Conservation (phyloP, 2,797 vertebrate genomes). For the Phrynocephalus vlangalii region DNA sequence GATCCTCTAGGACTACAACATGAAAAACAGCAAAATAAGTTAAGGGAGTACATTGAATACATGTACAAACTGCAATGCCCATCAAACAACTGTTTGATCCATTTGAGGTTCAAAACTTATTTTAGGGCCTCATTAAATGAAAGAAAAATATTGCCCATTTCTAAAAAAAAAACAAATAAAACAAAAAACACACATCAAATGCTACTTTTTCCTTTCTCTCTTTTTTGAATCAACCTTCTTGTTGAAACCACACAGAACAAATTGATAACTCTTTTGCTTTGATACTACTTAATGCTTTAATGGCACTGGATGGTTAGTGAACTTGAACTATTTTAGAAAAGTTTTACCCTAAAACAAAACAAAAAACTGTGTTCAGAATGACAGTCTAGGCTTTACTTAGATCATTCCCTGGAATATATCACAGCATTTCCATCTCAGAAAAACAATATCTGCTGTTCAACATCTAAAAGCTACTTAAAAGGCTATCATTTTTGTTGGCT, state of each 20-base stretch:
- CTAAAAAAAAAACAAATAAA: constrained; percentile 15
- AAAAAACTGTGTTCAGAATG: not conserved
- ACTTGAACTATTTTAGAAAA: constrained; percentile 2
- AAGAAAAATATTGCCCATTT: constrained; percentile 25
- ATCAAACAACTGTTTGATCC: constrained; percentile 29
- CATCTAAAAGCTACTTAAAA: not conserved
- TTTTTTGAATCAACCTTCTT: not conserved
- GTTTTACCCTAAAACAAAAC: not conserved
- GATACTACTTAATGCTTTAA: not conserved
- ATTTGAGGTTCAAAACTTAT: constrained; percentile 32
- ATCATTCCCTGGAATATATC: not conserved
- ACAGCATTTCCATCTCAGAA: not conserved
- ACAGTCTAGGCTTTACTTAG: not conserved
- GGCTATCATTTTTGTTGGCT: not conserved
- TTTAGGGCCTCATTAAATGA: constrained; percentile 13
- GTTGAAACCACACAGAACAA: not conserved
- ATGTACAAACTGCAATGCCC: not conserved
- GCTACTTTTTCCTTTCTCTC: no score
- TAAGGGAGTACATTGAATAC: not conserved
- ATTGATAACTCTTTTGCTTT: not conserved
- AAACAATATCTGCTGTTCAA: no score
- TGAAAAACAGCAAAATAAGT: constrained; percentile 29
- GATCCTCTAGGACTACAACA: constrained; percentile 25
- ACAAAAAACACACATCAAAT: not conserved
- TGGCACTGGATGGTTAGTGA: not conserved